A percentile compares a stretch with the other conserved stretches of the same genome.
Conservation (phyloP, 2,797 vertebrate species). For the Phataginus tetradactyla region DNA sequence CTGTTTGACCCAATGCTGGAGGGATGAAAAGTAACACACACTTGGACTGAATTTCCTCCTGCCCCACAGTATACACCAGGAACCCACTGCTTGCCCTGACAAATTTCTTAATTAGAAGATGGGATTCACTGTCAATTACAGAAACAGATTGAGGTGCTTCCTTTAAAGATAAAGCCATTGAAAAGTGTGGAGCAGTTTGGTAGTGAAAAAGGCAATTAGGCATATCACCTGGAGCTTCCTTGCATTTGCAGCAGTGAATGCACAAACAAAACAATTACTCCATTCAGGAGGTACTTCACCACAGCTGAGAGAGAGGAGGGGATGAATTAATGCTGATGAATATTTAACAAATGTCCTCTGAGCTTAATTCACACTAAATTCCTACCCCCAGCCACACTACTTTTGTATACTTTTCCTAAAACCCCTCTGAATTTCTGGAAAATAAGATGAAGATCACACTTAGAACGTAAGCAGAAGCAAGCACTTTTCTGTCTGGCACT, state of each 20-base stretch:
- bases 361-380: constrained; percentile 45
- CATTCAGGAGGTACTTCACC: constrained; percentile 53
- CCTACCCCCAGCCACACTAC: not conserved
- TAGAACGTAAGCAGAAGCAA: constrained; percentile 19
- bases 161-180: constrained; percentile 77
- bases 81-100: constrained; percentile 62
- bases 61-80: constrained; percentile 47
- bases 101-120: constrained; percentile 74
- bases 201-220: constrained; percentile 73
- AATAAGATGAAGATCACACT: not conserved
- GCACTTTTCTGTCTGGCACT: not conserved
- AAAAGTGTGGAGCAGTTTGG: constrained; percentile 60
- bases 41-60: constrained; percentile 32
- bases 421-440: constrained; percentile 35
- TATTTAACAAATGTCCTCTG: constrained; percentile 55
- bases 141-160: constrained; percentile 63
- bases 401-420: constrained; percentile 30
- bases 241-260: constrained; percentile 56
- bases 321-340: constrained; percentile 63
- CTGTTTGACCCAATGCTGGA: not conserved
- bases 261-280: constrained; percentile 69
- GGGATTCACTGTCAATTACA: constrained; percentile 72
- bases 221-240: constrained; percentile 63
- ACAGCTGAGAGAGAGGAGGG: constrained; percentile 37
- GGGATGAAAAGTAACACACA: constrained; percentile 11